phyloP scores from a whole-genome alignment of 2,113 vertebrate species.

The Halcyon malimbica region DNA sequence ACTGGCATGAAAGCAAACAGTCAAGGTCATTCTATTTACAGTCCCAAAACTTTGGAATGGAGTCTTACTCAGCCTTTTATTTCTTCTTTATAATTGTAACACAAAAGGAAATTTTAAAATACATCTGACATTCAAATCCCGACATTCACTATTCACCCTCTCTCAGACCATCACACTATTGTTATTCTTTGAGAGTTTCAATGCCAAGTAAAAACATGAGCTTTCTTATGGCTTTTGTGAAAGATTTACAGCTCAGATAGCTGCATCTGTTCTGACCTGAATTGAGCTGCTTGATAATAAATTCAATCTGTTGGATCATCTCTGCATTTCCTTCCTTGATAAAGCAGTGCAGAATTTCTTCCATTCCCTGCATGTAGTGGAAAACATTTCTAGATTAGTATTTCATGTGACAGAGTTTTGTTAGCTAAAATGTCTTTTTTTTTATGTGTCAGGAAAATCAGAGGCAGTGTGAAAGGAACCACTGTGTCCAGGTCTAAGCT shows the following conservation, averaged over 20 bases:
- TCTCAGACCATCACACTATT: not conserved
- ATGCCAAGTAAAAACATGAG: not conserved
- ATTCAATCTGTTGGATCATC: slow-evolving; percentile 91
- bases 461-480: not conserved
- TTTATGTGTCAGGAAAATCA: not conserved
- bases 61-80: not conserved
- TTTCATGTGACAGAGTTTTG: not conserved
- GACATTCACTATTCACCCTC: not conserved
- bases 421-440: not conserved
- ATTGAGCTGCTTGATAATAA: slow-evolving; percentile 92
- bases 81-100: not conserved
- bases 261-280: slow-evolving; percentile 79
- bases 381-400: slow-evolving; percentile 17
- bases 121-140: not conserved
- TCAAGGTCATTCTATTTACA: not conserved
- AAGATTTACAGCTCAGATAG: not conserved
- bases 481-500: not conserved
- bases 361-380: slow-evolving; percentile 82
- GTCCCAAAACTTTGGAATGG: not conserved
- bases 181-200: not conserved
- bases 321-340: slow-evolving; percentile 88
- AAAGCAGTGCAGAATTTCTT: slow-evolving; percentile 93
- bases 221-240: not conserved
- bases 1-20: not conserved
- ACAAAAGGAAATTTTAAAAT: slow-evolving; percentile 7